Evolutionary conservation across 2,888 invertebrate genomes (phyloP), one percentile per base, ranked within the genome.

Genomic region (Temnothorax rugatulus): DNA sequence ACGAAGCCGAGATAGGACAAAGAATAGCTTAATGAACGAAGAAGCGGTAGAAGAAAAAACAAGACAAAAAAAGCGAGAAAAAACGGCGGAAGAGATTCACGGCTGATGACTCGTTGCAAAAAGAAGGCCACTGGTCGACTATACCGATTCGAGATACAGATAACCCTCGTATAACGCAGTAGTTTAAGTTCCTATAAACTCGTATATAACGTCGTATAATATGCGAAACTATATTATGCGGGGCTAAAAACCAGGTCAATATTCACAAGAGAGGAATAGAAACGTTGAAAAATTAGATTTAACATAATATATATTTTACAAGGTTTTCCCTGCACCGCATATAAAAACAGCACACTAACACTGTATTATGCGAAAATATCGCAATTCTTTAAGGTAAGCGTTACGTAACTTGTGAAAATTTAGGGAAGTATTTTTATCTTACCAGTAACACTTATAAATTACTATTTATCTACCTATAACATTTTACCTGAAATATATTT

Each of bases 51-150:
- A 50, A 52, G 63, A 41, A 54, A 74, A 54, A 63, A 44, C 61
- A 47, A 69, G 76, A 52, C 18, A 84, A 68, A 84, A 87, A 82
- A 84, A 82, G 83, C 15, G 25, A 59, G 61, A 82, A 81, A 77
- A 77, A 83, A 50, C 57, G 47, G 18, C 57, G 77, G 74, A 73
- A 86, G 81, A 84, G 76, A 83, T 84, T 81, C 75, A 76, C 75
- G 79, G 81, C 61, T 82, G 84, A 87, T 89, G 89, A 89, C 41
- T 89, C 88, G 88, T 84, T 61, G 85, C 71, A 87, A 84, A 87
- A 87, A 82, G 88, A 88, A 77, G 77, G 66, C 73, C 57, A 50
- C 82, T 88, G 82, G 81, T 85, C 85, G 76, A 77, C 85, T 87
- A 84, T 83, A 76, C 82, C 61, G 77, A 83, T 89, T 86, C 82